Conservation (phyloP, 2,797 vertebrate genomes). For the Smutsia gigantea region DNA sequence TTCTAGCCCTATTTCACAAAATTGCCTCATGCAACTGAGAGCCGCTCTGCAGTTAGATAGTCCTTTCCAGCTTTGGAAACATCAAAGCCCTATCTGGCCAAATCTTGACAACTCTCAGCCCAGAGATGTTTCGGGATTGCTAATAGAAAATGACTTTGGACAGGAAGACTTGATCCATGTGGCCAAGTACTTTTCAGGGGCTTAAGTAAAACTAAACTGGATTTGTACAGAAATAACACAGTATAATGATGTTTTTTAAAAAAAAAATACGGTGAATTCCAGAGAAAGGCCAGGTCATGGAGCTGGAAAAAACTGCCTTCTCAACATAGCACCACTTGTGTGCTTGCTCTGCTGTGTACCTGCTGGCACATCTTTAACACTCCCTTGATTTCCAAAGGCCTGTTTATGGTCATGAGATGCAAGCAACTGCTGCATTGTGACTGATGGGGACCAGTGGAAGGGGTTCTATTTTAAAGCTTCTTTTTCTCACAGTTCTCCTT, state of each 20-base stretch:
- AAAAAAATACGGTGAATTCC: background rate
- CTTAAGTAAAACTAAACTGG: constrained; percentile 44
- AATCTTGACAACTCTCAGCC: constrained; percentile 2
- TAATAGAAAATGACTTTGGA: constrained; percentile 42
- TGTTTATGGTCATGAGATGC: background rate
- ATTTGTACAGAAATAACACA: constrained; percentile 23
- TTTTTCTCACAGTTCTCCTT: background rate
- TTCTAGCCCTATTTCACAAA: background rate
- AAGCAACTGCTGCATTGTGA: background rate
- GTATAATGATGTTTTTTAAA: background rate
- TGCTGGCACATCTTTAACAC: background rate
- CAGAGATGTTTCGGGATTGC: background rate
- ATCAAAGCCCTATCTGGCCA: background rate
- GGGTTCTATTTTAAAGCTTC: background rate
- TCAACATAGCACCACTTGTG: background rate
- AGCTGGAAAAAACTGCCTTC: background rate
- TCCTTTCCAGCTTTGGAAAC: constrained; percentile 45
- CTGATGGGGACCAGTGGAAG: background rate
- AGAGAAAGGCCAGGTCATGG: background rate
- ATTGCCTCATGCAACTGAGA: constrained; percentile 9
- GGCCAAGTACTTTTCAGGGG: background rate
- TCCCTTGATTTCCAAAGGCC: background rate
- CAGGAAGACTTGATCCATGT: constrained; percentile 31
- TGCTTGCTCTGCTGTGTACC: background rate
- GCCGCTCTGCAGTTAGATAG: background rate